Conservation (phyloP, 2,113 vertebrate species). For the Zosterops hypoxanthus region DNA sequence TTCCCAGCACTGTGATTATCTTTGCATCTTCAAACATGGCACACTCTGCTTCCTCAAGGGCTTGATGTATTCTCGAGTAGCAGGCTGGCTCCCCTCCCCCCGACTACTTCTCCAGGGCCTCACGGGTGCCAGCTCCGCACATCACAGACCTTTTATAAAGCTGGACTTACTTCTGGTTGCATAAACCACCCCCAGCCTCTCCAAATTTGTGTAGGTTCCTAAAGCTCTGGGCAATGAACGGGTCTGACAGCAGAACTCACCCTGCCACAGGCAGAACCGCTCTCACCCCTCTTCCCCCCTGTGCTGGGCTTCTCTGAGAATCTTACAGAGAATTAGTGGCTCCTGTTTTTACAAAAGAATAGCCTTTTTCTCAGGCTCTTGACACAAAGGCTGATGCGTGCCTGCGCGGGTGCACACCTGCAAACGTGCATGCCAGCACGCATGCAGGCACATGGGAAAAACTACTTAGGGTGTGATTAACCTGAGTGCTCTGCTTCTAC, state of each 20-base stretch:
- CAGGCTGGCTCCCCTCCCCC: constrained; percentile 64
- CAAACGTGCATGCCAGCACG: not conserved
- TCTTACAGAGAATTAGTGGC: not conserved
- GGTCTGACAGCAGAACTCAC: not conserved
- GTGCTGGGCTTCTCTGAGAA: not conserved
- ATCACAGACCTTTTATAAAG: constrained; percentile 61
- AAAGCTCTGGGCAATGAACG: accelerated
- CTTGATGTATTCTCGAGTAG: constrained; percentile 94
- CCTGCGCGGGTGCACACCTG: accelerated
- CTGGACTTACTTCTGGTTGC: constrained; percentile 20
- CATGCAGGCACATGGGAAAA: not conserved
- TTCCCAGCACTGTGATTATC: constrained; percentile 99
- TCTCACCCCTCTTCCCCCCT: not conserved
- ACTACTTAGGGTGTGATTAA: not conserved
- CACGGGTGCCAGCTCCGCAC: not conserved
- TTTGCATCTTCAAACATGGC: constrained; percentile 99
- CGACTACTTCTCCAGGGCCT: constrained; percentile 46
- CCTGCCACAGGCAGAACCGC: not conserved
- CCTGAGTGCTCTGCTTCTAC: not conserved
- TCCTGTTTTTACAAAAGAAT: not conserved
- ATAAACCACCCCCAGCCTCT: not conserved
- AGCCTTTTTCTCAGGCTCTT: not conserved
- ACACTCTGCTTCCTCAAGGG: constrained; percentile 97
- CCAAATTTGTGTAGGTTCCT: not conserved
- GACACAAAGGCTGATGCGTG: not conserved